Conservation (phyloP, 1,140 invertebrate species). For the Oppia nitens region DNA sequence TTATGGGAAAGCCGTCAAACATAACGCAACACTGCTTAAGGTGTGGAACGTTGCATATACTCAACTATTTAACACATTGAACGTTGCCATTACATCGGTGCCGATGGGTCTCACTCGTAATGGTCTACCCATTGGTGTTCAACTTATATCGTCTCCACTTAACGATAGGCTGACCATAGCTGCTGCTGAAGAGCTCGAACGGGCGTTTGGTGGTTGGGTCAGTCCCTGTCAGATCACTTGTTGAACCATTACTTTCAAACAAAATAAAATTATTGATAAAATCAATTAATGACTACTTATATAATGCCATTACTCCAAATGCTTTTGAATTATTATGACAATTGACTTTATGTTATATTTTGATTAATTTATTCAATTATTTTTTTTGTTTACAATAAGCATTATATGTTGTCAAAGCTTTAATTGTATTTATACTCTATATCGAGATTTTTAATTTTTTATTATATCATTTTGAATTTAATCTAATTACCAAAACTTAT, state of each 20-base stretch:
- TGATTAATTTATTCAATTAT: too few relatives aligned
- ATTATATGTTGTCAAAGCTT: too few relatives aligned
- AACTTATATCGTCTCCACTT: slow-evolving; percentile 26
- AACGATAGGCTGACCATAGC: slow-evolving; percentile 25
- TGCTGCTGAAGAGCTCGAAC: slow-evolving; percentile 25
- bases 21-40: slow-evolving; percentile 55
- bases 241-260: background rate
- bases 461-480: too few relatives aligned
- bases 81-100: slow-evolving; percentile 29
- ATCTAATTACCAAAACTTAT: too few relatives aligned
- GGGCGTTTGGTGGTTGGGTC: slow-evolving; percentile 25
- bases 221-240: slow-evolving; percentile 8
- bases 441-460: too few relatives aligned
- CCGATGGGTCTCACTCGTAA: slow-evolving; percentile 30
- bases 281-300: too few relatives aligned
- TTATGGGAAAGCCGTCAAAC: slow-evolving; percentile 49
- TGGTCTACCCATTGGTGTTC: slow-evolving; percentile 32
- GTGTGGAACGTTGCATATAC: slow-evolving; percentile 76
- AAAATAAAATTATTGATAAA: too few relatives aligned
- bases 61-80: slow-evolving; percentile 29
- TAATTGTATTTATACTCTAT: too few relatives aligned
- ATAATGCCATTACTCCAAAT: too few relatives aligned
- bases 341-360: too few relatives aligned
- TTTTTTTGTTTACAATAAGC: too few relatives aligned
- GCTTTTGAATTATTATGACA: too few relatives aligned